Percentiles rank a stretch among this genome's conserved stretches.
phyloP scores from a whole-genome alignment of 2,797 vertebrate genomes.

The Clarias fuscus region DNA sequence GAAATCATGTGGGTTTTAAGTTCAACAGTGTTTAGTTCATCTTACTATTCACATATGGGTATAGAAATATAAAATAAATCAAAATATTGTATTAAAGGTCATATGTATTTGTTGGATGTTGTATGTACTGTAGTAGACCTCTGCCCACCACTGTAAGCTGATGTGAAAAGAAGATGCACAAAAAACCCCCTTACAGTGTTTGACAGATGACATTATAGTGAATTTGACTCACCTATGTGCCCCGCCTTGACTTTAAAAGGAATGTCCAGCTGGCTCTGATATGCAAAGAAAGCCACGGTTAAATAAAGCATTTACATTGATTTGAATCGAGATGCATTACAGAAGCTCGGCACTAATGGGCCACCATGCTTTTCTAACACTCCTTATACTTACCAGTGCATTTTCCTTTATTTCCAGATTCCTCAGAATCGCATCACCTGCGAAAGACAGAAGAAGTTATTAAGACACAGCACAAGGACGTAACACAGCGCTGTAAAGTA shows the following conservation, averaged over 20 bases:
- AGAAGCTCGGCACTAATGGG: neutral
- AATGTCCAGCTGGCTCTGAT: conserved; percentile 93
- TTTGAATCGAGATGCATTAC: conserved; percentile 17
- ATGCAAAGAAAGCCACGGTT: conserved; percentile 54
- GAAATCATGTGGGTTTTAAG: no score
- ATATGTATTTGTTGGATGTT: no score
- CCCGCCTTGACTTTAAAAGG: conserved; percentile 97
- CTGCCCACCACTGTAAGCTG: no score
- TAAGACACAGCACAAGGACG: neutral
- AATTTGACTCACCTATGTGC: conserved; percentile 87
- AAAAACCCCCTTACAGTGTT: neutral
- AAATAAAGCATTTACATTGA: conserved; percentile 32
- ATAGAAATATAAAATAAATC: no score
- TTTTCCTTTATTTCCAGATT: conserved; percentile 99
- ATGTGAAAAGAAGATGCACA: neutral
- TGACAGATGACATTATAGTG: neutral
- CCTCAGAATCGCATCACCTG: conserved; percentile 88
- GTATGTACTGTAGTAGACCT: no score
- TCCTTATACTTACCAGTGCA: conserved; percentile 85
- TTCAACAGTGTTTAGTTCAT: no score
- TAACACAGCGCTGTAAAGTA: neutral
- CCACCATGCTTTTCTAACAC: neutral
- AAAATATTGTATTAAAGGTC: no score
- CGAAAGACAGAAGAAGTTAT: conserved; percentile 38
- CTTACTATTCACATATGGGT: no score